Conservation (phyloP, 2,113 vertebrate species). For the Pavo muticus region DNA sequence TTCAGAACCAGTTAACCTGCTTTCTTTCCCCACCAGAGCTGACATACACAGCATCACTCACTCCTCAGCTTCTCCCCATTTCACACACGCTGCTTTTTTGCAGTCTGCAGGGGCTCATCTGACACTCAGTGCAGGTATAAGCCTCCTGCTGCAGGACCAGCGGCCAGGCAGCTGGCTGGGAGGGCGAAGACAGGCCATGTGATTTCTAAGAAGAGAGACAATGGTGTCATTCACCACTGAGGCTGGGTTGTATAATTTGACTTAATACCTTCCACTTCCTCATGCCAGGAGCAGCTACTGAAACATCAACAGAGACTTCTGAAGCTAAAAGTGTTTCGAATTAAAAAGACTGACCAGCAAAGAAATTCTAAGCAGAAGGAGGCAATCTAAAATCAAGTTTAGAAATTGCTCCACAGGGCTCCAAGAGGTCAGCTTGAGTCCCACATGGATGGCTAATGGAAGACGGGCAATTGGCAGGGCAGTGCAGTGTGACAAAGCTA, state of each 20-base stretch:
- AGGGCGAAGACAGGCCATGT: neutral
- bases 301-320: neutral
- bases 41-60: neutral
- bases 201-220: neutral
- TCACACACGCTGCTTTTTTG: neutral
- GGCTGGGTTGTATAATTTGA: neutral
- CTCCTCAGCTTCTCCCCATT: neutral
- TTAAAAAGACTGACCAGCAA: neutral
- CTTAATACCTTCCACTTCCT: neutral
- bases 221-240: neutral
- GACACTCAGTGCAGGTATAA: neutral
- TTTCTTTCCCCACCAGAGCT: neutral
- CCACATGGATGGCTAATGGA: neutral
- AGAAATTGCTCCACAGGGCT: neutral
- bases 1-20: slow-evolving; percentile 18
- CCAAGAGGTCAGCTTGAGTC: neutral
- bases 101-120: neutral
- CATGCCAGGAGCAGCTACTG: neutral
- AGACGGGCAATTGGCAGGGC: neutral
- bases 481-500: neutral
- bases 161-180: neutral
- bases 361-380: neutral
- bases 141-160: neutral
- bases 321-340: neutral
- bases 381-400: neutral